Base-by-base conservation (phyloP, 2,113 vertebrate species). In the Talpa occidentalis region DNA sequence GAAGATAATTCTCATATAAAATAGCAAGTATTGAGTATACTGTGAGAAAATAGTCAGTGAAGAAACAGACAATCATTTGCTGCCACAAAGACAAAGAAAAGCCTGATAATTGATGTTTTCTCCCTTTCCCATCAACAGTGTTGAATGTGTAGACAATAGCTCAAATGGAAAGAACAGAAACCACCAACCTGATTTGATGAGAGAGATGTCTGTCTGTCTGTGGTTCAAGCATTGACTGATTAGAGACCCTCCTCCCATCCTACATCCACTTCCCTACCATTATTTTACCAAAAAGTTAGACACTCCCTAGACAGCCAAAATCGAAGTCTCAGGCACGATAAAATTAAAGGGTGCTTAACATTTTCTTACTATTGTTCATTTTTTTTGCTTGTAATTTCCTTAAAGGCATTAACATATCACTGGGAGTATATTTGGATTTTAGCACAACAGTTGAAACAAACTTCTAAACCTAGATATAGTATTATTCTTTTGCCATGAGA, bases 391-490 rank as follows among this genome's bases (percentile, higher is more conserved):
- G 19, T 54, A 56, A 92, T 77, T 85, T 67, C 47, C 86, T 76
- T 9, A 59, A 91, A 81, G 60, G 12, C 12, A 40, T 22, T 87
- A 72, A 28, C 12, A 54, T 5, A 47, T 21, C 77, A 64, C 6
- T 44, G 67, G 83, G 6, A 80, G 42, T 19, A 79, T 87, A 79
- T 87, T 44, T 67, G 19, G 47, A 85, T 69, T 30, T 62, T 44
- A 89, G 83, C 79, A 42, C 49, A 83, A 67, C 16, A 35, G 76
- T 4, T 30, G 35, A 94, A 88, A 67, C 1, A 95, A 93, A 83
- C n/a, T 88, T 91, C 88, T 88, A 81, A 92, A 62, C n/a, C 40
- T 60, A 86, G 66, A 80, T 94, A 19, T 76, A 62, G 66, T 47
- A 49, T 21, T 59, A 85, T 44, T 78, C 62, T 81, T 95, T 81